Evolutionary conservation across 2,888 invertebrate species (phyloP).

Genomic region (Drosophila kanekoi): DNA sequence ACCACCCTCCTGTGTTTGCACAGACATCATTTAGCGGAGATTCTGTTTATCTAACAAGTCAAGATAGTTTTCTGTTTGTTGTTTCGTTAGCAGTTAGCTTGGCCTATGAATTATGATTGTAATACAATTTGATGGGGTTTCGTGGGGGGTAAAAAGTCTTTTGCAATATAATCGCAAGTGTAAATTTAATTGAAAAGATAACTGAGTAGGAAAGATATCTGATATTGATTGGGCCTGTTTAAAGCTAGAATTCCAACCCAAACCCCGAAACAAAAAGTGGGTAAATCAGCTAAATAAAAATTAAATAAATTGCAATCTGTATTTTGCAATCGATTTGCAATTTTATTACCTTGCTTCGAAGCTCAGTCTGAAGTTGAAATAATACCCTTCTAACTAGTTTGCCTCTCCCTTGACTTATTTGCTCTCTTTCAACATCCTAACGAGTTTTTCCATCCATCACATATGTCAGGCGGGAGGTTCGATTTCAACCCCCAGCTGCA

Average conservation of each 20-base stretch:
- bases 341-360: too few relatives aligned
- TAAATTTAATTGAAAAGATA: too few relatives aligned
- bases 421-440: neutral
- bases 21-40: constrained; percentile 42
- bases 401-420: neutral
- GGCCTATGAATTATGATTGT: constrained; percentile 53
- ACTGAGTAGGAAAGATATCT: too few relatives aligned
- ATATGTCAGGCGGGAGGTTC: constrained; percentile 12
- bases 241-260: too few relatives aligned
- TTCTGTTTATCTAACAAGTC: constrained; percentile 40
- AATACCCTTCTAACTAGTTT: too few relatives aligned
- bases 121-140: constrained; percentile 33
- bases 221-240: too few relatives aligned
- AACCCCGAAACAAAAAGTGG: too few relatives aligned
- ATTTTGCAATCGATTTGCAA: too few relatives aligned
- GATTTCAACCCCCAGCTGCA: constrained; percentile 50
- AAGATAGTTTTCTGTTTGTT: constrained; percentile 27
- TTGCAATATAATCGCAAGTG: constrained; percentile 9
- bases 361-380: too few relatives aligned
- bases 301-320: too few relatives aligned
- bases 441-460: constrained; percentile 21
- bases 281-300: too few relatives aligned
- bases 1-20: constrained; percentile 42
- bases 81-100: constrained; percentile 42
- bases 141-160: constrained; percentile 4